Conservation (phyloP, 2,113 vertebrate species). For the Notothenia coriiceps region DNA sequence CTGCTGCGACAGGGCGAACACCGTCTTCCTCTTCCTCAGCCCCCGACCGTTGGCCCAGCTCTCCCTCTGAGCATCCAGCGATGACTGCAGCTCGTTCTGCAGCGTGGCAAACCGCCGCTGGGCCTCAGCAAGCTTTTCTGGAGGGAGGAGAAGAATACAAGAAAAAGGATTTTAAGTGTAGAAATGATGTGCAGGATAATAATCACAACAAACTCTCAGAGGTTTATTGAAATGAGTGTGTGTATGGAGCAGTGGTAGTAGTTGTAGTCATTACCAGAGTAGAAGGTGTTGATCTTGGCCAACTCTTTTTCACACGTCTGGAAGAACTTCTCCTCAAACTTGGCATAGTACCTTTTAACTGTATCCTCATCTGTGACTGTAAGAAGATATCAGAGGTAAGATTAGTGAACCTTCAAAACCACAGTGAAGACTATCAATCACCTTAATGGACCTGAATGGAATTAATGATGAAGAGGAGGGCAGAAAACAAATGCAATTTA, state of each 20-base stretch:
- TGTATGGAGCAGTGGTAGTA: neutral
- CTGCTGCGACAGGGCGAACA: conserved; percentile 96
- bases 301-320: conserved; percentile 99
- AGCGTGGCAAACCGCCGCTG: conserved; percentile 96
- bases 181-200: neutral
- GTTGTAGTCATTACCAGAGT: conserved; percentile 89
- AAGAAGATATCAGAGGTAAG: neutral
- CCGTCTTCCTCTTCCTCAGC: conserved; percentile 90
- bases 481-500: neutral
- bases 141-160: neutral
- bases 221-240: neutral
- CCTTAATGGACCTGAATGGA: neutral
- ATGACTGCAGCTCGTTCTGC: conserved; percentile 96
- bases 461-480: neutral
- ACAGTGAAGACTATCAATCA: neutral
- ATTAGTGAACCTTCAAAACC: neutral
- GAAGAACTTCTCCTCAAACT: conserved; percentile 99
- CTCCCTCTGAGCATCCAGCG: conserved; percentile 95
- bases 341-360: conserved; percentile 97
- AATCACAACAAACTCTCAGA: neutral
- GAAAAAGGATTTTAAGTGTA: neutral
- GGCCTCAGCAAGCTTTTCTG: conserved; percentile 98
- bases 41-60: conserved; percentile 81
- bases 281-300: conserved; percentile 99
- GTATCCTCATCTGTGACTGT: conserved; percentile 97